Evolutionary conservation across 2,113 vertebrate species (phyloP).

Genomic region (Lophotis ruficrista): DNA sequence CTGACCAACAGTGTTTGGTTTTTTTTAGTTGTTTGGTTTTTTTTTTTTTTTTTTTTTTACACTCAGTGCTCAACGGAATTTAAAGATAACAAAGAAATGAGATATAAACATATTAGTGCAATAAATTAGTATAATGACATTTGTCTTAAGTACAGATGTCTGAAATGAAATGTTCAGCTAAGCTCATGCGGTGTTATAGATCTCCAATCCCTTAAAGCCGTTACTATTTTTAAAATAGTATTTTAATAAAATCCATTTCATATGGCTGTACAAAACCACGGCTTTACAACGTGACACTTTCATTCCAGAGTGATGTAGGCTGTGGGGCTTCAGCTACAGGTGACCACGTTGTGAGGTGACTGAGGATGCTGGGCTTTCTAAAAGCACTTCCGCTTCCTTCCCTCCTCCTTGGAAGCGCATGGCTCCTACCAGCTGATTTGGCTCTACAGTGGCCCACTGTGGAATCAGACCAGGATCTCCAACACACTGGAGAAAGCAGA

Average conservation of each 20-base stretch:
- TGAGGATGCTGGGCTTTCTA: background rate
- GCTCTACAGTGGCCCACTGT: background rate
- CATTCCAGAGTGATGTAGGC: background rate
- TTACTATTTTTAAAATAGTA: background rate
- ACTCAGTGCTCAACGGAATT: too few species aligned
- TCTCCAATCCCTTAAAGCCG: background rate
- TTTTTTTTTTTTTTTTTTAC: background rate
- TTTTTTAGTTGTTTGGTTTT: too few species aligned
- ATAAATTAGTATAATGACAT: background rate
- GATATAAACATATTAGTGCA: background rate
- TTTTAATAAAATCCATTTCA: background rate
- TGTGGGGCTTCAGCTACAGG: background rate
- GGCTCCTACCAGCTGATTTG: background rate
- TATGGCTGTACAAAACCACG: background rate
- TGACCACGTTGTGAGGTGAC: background rate
- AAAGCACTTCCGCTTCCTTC: background rate
- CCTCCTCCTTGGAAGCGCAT: background rate
- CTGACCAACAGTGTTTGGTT: too few species aligned
- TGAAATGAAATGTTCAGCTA: background rate
- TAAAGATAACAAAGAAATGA: background rate
- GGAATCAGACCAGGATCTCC: background rate
- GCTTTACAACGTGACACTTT: background rate
- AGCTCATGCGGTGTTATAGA: background rate
- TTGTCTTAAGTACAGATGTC: background rate
- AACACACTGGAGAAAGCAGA: background rate